Percentiles rank a stretch among this genome's conserved stretches.
Conservation (phyloP, 2,888 invertebrate genomes). For the Heliconius ethilla region DNA sequence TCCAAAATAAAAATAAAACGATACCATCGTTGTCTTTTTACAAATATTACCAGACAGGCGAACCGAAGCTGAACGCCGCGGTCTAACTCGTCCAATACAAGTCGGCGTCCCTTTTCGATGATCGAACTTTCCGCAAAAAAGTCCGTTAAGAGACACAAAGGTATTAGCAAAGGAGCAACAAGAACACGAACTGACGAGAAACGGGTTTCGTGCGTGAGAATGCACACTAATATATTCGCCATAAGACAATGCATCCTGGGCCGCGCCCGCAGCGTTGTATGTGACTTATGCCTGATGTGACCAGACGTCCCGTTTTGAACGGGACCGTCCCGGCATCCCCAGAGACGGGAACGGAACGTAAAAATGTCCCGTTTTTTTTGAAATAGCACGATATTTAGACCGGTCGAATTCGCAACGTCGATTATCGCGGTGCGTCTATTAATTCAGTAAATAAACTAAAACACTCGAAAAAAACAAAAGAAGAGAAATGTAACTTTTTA, state of each 20-base stretch:
- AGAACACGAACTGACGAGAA: slow-evolving; percentile 58
- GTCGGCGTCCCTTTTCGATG: slow-evolving; percentile 65
- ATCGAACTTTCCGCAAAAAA: slow-evolving; percentile 64
- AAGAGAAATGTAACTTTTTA: too few relatives aligned
- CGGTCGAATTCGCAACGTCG: too few relatives aligned
- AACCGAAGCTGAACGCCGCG: slow-evolving; percentile 32
- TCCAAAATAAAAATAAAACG: slow-evolving; percentile 20
- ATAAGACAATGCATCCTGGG: slow-evolving; percentile 59
- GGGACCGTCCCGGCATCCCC: too few relatives aligned
- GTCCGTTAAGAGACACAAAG: slow-evolving; percentile 63
- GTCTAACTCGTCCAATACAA: slow-evolving; percentile 58
- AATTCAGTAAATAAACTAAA: too few relatives aligned
- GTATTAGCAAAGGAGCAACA: slow-evolving; percentile 71
- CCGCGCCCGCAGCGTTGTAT: slow-evolving; percentile 52
- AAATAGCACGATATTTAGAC: too few relatives aligned
- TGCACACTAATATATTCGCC: slow-evolving; percentile 68
- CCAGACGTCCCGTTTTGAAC: too few relatives aligned
- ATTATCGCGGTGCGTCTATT: too few relatives aligned
- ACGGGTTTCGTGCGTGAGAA: slow-evolving; percentile 72
- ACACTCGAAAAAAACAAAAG: too few relatives aligned
- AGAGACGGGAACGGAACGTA: too few relatives aligned
- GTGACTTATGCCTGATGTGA: slow-evolving; percentile 49
- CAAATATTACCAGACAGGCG: slow-evolving; percentile 31
- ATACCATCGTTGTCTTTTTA: slow-evolving; percentile 33
- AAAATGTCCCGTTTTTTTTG: too few relatives aligned